A percentile compares a stretch with the other conserved stretches of the same genome.
These are phyloP conservation scores for Aphrocallistes beatrix DNA, from an alignment of 37 sponge, comb jelly and placozoan species.

Conservation along the genomic window DNA sequence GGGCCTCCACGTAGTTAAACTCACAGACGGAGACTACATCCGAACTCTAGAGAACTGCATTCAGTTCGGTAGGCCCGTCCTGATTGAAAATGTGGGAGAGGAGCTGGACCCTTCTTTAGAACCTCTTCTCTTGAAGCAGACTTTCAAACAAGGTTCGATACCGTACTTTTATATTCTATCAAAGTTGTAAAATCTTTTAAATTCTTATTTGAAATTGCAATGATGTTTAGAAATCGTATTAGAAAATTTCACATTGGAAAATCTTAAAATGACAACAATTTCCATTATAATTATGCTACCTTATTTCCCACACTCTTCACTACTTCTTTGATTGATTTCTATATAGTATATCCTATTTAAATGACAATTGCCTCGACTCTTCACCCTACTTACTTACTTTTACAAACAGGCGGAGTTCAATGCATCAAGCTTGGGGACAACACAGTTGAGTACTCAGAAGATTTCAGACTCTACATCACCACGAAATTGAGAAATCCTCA, in stretches of 20 bases:
- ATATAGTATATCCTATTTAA: neutral
- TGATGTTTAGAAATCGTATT: too few species aligned
- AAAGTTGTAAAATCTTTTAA: neutral
- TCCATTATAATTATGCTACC: too few species aligned
- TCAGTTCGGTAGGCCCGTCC: constrained; percentile 92
- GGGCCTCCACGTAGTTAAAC: constrained; percentile 82
- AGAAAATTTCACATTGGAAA: too few species aligned
- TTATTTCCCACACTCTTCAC: neutral
- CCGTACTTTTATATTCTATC: neutral
- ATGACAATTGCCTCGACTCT: neutral
- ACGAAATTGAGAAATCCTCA: constrained; percentile 97
- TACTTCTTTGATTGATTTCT: neutral
- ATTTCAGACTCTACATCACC: constrained; percentile 92
- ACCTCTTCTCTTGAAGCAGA: constrained; percentile 93
- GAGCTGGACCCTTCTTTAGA: constrained; percentile 95
- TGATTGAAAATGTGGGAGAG: constrained; percentile 98
- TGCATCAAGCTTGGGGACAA: constrained; percentile 95
- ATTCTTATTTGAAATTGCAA: neutral
- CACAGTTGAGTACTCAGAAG: constrained; percentile 86
- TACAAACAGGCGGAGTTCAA: constrained; percentile 56
- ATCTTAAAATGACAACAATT: too few species aligned
- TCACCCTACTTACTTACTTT: neutral
- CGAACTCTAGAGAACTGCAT: constrained; percentile 97
- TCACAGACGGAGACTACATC: constrained; percentile 87
- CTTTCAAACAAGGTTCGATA: constrained; percentile 86